Percentiles rank a stretch among this genome's conserved stretches.
phyloP scores from a whole-genome alignment of 2,797 vertebrate species.

The Tadarida brasiliensis region DNA sequence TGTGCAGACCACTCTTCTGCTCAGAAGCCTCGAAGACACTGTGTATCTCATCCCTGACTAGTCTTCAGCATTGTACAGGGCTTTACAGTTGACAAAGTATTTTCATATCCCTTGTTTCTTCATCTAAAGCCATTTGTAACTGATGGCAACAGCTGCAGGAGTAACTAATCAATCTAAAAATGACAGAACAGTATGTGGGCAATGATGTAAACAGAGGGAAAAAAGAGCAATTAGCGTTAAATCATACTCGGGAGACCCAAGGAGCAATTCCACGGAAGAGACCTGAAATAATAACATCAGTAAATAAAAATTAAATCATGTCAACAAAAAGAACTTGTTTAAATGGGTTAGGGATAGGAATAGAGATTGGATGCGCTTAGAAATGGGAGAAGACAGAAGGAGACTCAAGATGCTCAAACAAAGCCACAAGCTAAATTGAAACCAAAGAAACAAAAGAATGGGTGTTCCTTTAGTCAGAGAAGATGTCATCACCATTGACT shows the following conservation, averaged over 20 bases:
- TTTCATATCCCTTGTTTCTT: constrained; percentile 48
- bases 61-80: background rate
- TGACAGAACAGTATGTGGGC: constrained; percentile 36
- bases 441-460: constrained; percentile 11
- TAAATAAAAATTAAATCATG: constrained; percentile 45
- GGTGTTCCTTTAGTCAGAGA: constrained; percentile 7
- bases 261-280: background rate
- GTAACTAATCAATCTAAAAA: constrained; percentile 59
- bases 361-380: background rate
- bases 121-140: constrained; percentile 39
- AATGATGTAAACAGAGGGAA: background rate
- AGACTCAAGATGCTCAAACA: constrained; percentile 34
- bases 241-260: constrained; percentile 14
- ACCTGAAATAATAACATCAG: constrained; percentile 33
- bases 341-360: background rate
- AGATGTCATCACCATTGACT: background rate
- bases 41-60: background rate
- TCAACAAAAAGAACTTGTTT: constrained; percentile 37
- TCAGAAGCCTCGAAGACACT: background rate
- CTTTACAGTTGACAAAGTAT: constrained; percentile 23
- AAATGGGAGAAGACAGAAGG: constrained; percentile 20
- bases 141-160: constrained; percentile 49
- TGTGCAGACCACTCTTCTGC: background rate
- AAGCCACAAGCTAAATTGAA: background rate
- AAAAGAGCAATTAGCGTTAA: constrained; percentile 28